Evolutionary conservation across 2,888 invertebrate genomes (phyloP).

Genomic region (Chrysodeixis includens): DNA sequence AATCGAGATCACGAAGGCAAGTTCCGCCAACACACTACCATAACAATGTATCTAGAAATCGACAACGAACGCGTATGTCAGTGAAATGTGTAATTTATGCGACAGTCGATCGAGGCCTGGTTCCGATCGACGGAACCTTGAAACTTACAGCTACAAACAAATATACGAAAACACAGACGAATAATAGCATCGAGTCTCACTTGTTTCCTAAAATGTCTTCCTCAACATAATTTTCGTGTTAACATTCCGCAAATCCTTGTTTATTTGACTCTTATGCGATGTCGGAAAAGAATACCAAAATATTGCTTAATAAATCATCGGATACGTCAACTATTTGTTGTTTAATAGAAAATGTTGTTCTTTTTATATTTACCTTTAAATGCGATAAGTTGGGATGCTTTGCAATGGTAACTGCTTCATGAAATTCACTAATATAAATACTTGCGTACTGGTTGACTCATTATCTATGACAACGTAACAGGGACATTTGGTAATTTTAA

Average conservation of each 20-base stretch:
- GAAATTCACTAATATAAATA: slow-evolving; percentile 55
- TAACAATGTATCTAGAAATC: slow-evolving; percentile 37
- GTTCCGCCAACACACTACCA: slow-evolving; percentile 30
- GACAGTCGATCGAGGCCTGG: slow-evolving; percentile 46
- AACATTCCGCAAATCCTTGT: slow-evolving; percentile 61
- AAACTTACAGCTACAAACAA: slow-evolving; percentile 47
- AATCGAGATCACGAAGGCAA: slow-evolving; percentile 10
- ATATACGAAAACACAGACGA: slow-evolving; percentile 50
- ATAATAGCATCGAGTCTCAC: slow-evolving; percentile 50
- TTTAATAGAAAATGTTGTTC: slow-evolving; percentile 34
- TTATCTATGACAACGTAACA: slow-evolving; percentile 58
- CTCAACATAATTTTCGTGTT: slow-evolving; percentile 58
- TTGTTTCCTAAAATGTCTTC: slow-evolving; percentile 53
- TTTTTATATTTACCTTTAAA: slow-evolving; percentile 58
- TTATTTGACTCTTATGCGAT: slow-evolving; percentile 53
- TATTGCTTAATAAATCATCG: slow-evolving; percentile 52
- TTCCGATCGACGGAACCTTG: slow-evolving; percentile 55
- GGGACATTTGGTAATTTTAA: slow-evolving; percentile 59
- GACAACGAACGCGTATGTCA: slow-evolving; percentile 54
- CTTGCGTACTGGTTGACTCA: slow-evolving; percentile 55
- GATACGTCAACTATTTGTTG: slow-evolving; percentile 41
- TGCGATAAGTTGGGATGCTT: slow-evolving; percentile 39
- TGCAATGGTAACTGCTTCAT: slow-evolving; percentile 35
- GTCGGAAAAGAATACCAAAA: slow-evolving; percentile 34
- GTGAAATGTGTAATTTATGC: slow-evolving; percentile 62